Base-by-base conservation (phyloP, 92 coral and sea anemone genomes). In the Metridium senile region DNA sequence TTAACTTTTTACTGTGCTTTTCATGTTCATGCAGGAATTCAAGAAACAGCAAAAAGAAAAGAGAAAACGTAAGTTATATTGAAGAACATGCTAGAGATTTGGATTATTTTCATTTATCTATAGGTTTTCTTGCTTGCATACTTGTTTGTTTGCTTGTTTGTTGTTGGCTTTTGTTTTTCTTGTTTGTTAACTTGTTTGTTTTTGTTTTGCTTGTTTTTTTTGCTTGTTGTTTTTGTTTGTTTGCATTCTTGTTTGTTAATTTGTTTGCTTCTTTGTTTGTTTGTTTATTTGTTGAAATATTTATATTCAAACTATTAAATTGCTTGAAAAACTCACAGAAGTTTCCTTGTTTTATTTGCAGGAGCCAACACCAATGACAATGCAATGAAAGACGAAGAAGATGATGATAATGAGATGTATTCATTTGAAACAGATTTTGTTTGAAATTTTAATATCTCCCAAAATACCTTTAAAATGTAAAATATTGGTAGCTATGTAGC, bases 1-100 rank as follows among this genome's bases (percentile, higher is more conserved):
- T n/a, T n/a, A n/a, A n/a, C n/a, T n/a, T n/a, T n/a, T n/a, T n/a
- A n/a, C n/a, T n/a, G n/a, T n/a, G n/a, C n/a, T n/a, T n/a, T n/a
- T n/a, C n/a, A 26, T 28, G 33, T 16, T 64, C 16, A 23, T 21
- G 0, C 76, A 93, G 98, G 87, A 70, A 46, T 88, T 93, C 30
- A 93, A 90, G 72, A 82, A 84, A 64, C 88, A 76, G 63, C 92
- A 88, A 73, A 90, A 83, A 70, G 89, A 93, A 27, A 85, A 76
- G 66, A 77, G 84, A 63, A 93, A 88, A 81, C 81, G 98, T 90
- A 39, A 54, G 76, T 52, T 20, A 26, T 22, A 31, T 11, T 72
- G n/a, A n/a, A n/a, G 49, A 4, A 13, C 49, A 39, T 39, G 49
- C 13, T 39, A 4, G 49, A 39, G 6, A 13, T 39, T 39, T 39